Evolutionary conservation across 2,888 invertebrate genomes (phyloP).

Genomic region (Hydroisotoma schaefferi): DNA sequence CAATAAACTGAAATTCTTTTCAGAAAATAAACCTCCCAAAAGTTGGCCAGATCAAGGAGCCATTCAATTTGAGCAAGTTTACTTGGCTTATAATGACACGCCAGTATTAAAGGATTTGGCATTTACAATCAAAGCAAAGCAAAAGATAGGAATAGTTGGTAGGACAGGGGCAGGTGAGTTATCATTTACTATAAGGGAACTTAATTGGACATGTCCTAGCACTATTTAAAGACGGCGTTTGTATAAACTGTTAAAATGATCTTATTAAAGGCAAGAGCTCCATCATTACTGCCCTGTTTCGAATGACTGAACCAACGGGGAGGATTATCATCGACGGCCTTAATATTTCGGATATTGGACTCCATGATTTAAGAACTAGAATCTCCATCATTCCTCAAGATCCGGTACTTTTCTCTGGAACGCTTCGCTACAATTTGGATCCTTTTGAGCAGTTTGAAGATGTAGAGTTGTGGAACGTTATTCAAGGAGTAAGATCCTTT

Average conservation of each 20-base stretch:
- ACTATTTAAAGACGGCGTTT: too few relatives aligned
- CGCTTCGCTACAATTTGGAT: constrained; percentile 83
- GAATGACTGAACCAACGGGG: constrained; percentile 84
- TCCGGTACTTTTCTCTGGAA: constrained; percentile 81
- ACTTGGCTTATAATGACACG: constrained; percentile 51
- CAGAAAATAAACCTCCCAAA: constrained; percentile 50
- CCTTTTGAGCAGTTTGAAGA: constrained; percentile 80
- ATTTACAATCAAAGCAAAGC: constrained; percentile 51
- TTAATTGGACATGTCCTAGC: too few relatives aligned
- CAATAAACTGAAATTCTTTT: too few relatives aligned
- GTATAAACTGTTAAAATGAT: too few relatives aligned
- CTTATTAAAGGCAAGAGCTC: constrained; percentile 89
- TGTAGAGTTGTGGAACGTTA: constrained; percentile 74
- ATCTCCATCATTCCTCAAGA: constrained; percentile 93
- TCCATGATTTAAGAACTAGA: constrained; percentile 68
- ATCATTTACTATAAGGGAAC: too few relatives aligned
- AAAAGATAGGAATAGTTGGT: constrained; percentile 48
- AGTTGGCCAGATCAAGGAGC: constrained; percentile 54
- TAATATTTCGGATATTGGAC: constrained; percentile 55
- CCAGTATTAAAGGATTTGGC: constrained; percentile 53
- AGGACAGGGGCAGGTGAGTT: constrained; percentile 77
- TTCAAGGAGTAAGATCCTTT: constrained; percentile 68
- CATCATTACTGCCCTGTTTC: constrained; percentile 78
- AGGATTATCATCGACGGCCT: constrained; percentile 78
- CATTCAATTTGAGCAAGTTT: constrained; percentile 47